Evolutionary conservation across 2,113 vertebrate species (phyloP), one percentile per base, ranked within the genome.

Genomic region (Proterorhinus semilunaris): DNA sequence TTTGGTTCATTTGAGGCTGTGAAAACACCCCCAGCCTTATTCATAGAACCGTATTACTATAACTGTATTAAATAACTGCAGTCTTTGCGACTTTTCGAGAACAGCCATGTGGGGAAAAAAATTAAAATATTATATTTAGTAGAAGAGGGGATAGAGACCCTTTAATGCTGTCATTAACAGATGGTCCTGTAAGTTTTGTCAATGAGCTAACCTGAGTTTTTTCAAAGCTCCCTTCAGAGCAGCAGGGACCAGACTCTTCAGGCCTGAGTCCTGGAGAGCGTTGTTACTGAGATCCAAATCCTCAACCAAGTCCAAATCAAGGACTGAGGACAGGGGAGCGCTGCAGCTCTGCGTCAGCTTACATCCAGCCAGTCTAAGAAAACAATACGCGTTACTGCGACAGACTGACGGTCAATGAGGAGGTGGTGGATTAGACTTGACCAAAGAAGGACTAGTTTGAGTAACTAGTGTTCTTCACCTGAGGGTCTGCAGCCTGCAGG

Each of bases 201-300:
- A 7, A 64, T 65, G 17, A 36, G 27, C 64, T 69, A 9, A 70
- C 76, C 62, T 74, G 55, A 79, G 63, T 16, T n/a, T 65, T 5
- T 71, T 11, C 53, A 80, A 47, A n/a, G 7, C 8, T 36, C 51
- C 64, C 11, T 68, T 7, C 52, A 75, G 52, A 27, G 51, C 68
- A 27, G 51, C 68, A 9, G 3, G 47, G 43, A 15, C 66, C 8
- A 79, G 61, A 13, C 6, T 10, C 12, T 46, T 64, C 44, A 66
- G 52, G 17, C 79, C 79, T 44, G 70, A 68, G 51, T 77, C 68
- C 15, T 11, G 0, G 53, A 72, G 61, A 10, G 55, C 3, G 5
- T 75, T 79, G 65, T 75, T 50, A 45, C 54, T 65, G 48, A 72
- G 61, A 54, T 80, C 68, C 53, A 82, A 65, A 0, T 75, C 65